Percentiles rank a stretch among this genome's conserved stretches.
Evolutionary conservation across 2,797 vertebrate species (phyloP).

Genomic region (Acestrorhynchus altus): DNA sequence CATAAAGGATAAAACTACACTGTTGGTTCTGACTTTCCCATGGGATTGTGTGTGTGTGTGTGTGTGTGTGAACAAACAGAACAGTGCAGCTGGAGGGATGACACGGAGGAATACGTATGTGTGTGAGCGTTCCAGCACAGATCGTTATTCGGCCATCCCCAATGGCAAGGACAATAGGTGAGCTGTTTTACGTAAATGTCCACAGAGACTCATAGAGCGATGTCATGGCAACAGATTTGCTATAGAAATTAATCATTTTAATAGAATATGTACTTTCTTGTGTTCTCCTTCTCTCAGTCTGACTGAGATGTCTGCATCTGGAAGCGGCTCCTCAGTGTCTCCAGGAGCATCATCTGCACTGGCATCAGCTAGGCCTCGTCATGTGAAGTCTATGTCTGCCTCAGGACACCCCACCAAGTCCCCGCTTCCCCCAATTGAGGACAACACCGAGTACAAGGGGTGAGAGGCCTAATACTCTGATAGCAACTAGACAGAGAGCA

Average conservation of each 20-base stretch:
- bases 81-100: conserved; percentile 83
- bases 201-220: not conserved
- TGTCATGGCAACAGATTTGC: not conserved
- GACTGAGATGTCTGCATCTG: conserved; percentile 88
- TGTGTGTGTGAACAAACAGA: conserved; percentile 42
- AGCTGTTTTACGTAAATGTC: not conserved
- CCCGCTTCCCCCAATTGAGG: conserved; percentile 95
- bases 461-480: conserved; percentile 62
- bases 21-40: too few species aligned
- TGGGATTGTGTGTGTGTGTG: not conserved
- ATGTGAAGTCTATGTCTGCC: conserved; percentile 98
- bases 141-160: conserved; percentile 89
- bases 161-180: conserved; percentile 93
- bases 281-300: conserved; percentile 73
- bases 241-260: not conserved
- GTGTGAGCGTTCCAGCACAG: conserved; percentile 88
- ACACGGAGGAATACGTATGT: conserved; percentile 90
- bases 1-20: too few species aligned
- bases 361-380: conserved; percentile 88
- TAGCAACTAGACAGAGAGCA: not conserved
- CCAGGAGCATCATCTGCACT: conserved; percentile 76
- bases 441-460: conserved; percentile 93
- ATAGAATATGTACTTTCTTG: not conserved
- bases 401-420: conserved; percentile 95
- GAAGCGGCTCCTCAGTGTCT: conserved; percentile 74